A percentile compares a stretch with the other conserved stretches of the same genome.
Evolutionary conservation across 1,140 invertebrate species (phyloP).

Genomic region (Sinella curviseta): DNA sequence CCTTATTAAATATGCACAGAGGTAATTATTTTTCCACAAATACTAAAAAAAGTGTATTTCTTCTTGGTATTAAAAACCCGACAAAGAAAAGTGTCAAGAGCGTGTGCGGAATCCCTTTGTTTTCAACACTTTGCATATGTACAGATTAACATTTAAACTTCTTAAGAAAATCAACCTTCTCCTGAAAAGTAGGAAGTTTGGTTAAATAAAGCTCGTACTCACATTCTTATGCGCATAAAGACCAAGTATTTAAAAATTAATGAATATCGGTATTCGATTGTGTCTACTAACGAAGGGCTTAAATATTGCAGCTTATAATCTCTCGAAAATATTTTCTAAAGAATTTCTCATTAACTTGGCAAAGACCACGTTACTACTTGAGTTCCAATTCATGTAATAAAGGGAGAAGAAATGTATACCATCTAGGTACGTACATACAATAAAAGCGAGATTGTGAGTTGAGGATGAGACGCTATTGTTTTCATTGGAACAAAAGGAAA

Average conservation of each 20-base stretch:
- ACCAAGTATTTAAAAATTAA: neutral
- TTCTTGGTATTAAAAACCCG: neutral
- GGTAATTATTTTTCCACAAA: neutral
- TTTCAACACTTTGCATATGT: neutral
- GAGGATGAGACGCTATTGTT: too few relatives aligned
- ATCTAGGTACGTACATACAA: neutral
- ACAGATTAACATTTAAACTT: neutral
- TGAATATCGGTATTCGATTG: neutral
- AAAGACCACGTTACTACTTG: neutral
- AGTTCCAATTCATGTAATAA: neutral
- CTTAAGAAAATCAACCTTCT: neutral
- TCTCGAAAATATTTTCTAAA: too few relatives aligned
- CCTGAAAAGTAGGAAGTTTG: too few relatives aligned
- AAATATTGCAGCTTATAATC: too few relatives aligned
- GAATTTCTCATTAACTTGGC: slow-evolving; percentile 3
- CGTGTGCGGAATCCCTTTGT: neutral
- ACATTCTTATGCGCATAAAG: neutral
- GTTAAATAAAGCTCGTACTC: neutral
- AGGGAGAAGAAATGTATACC: neutral
- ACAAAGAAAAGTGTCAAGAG: slow-evolving; percentile 7
- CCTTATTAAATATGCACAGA: neutral
- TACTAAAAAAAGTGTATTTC: neutral
- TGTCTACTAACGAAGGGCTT: neutral
- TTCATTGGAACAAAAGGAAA: neutral
- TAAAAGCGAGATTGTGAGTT: too few relatives aligned